Conservation (phyloP, 2,797 vertebrate species). For the Sus cebifrons region DNA sequence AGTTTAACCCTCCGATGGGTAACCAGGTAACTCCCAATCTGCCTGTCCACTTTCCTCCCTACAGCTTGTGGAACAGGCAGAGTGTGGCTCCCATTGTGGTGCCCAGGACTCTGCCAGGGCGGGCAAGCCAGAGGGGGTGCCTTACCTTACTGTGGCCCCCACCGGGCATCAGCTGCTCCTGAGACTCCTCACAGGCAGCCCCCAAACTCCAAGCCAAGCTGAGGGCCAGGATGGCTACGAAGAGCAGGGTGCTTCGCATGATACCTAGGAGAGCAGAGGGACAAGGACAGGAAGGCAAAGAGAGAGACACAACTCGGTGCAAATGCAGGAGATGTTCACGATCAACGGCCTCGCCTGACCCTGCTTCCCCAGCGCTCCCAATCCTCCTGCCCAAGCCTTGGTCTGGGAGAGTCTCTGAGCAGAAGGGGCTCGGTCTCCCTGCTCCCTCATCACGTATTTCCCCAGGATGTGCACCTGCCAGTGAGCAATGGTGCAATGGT, state of each 20-base stretch:
- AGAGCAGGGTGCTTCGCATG: conserved; percentile 92
- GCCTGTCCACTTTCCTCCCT: neutral
- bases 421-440: neutral
- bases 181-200: conserved; percentile 91
- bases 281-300: neutral
- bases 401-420: neutral
- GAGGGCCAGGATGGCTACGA: conserved; percentile 91
- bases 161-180: conserved; percentile 84
- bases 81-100: neutral
- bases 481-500: neutral
- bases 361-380: neutral
- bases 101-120: neutral
- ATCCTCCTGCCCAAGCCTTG: neutral
- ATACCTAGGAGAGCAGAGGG: conserved; percentile 53
- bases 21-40: neutral
- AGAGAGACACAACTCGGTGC: fast-evolving
- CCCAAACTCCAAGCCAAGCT: conserved; percentile 90
- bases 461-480: neutral
- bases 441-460: neutral
- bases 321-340: neutral
- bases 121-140: neutral
- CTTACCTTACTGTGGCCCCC: conserved; percentile 89
- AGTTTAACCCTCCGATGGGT: neutral
- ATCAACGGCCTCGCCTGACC: neutral
- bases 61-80: neutral